phyloP scores from a whole-genome alignment of 2,888 invertebrate species.

The Tenthredo livida region DNA sequence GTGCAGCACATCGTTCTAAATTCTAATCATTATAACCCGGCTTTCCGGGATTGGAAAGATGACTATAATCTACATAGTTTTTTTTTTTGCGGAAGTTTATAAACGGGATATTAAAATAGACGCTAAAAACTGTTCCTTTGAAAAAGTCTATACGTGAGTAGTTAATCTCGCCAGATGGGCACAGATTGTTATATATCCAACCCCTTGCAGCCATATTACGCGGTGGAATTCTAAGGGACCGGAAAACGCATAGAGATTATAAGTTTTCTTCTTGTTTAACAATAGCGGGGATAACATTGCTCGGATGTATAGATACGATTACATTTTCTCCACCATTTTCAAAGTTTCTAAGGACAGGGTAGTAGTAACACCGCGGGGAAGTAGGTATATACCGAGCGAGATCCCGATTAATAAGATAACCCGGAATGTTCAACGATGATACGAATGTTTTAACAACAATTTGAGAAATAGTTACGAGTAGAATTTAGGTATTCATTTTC shows the following conservation, averaged over 20 bases:
- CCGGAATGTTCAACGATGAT: conserved; percentile 52
- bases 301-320: not conserved
- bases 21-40: not conserved
- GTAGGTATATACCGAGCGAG: not conserved
- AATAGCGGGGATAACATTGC: not conserved
- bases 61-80: no score
- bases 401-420: conserved; percentile 52
- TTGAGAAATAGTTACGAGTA: not conserved
- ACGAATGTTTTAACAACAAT: conserved; percentile 18
- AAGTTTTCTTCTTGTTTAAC: not conserved
- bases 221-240: conserved; percentile 18
- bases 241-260: not conserved
- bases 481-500: not conserved
- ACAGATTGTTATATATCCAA: conserved; percentile 27
- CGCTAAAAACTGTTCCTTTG: not conserved
- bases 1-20: not conserved
- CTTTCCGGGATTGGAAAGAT: not conserved
- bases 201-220: not conserved
- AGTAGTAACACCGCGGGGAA: no score
- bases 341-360: not conserved
- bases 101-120: conserved; percentile 13
- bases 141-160: conserved; percentile 16
- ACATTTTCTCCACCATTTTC: not conserved
- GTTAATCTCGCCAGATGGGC: conserved; percentile 23
- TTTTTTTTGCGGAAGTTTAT: conserved; percentile 11